Percentiles rank a stretch among this genome's conserved stretches.
phyloP scores from a whole-genome alignment of 2,888 invertebrate species.

The Aphidoletes aphidimyza region DNA sequence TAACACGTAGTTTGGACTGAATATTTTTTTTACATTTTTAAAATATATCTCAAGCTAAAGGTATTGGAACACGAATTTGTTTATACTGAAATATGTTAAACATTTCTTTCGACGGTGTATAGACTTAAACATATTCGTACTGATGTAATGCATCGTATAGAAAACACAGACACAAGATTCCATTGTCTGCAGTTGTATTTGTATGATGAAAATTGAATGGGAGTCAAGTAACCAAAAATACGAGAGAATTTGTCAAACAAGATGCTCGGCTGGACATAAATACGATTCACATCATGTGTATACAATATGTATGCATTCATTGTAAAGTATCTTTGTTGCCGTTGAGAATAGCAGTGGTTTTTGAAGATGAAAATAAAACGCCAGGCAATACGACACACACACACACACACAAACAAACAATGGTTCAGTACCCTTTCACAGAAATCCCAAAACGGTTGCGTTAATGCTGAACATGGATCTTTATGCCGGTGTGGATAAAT shows the following conservation, averaged over 20 bases:
- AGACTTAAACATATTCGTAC: not conserved
- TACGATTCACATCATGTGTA: not conserved
- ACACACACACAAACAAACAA: too few relatives aligned
- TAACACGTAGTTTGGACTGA: too few relatives aligned
- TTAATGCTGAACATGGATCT: not conserved
- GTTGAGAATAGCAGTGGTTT: not conserved
- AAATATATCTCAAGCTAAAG: too few relatives aligned
- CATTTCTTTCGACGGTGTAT: too few relatives aligned
- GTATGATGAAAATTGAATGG: not conserved
- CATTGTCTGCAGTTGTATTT: too few relatives aligned
- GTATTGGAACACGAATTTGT: too few relatives aligned
- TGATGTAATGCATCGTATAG: too few relatives aligned
- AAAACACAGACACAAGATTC: not conserved
- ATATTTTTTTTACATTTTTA: too few relatives aligned
- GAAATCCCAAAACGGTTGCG: not conserved
- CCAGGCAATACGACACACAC: not conserved
- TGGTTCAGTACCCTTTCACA: conserved; percentile 19
- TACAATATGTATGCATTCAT: conserved; percentile 32
- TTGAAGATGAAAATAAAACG: too few relatives aligned
- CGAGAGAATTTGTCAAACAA: not conserved
- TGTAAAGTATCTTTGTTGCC: conserved; percentile 4
- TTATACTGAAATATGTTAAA: too few relatives aligned
- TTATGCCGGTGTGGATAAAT: not conserved
- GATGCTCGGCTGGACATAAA: not conserved
- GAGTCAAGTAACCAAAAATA: not conserved